Percentiles rank a stretch among this genome's conserved stretches.
These are phyloP conservation scores for Pinna nobilis DNA, from an alignment of 1,140 invertebrate genomes.

Conservation along the genomic window DNA sequence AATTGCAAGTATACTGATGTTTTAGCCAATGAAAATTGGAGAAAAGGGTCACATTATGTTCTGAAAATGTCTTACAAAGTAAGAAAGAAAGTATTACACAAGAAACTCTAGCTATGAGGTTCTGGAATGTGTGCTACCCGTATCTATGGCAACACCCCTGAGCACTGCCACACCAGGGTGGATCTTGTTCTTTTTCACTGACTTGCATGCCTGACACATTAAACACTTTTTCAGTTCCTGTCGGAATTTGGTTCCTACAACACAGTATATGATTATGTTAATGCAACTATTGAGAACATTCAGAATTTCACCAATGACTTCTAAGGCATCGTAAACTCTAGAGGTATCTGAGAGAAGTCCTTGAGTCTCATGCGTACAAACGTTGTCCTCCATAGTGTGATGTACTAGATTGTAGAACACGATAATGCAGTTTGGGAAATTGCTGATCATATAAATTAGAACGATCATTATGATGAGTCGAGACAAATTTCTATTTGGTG, in stretches of 20 bases:
- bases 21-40: too few species aligned
- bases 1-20: too few species aligned
- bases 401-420: conserved; percentile 42
- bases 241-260: conserved; percentile 52
- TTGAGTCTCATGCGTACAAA: conserved; percentile 38
- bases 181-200: neutral
- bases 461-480: conserved; percentile 50
- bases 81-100: too few species aligned
- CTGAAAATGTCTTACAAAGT: too few species aligned
- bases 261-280: conserved; percentile 52
- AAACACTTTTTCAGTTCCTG: conserved; percentile 40
- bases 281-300: conserved; percentile 56
- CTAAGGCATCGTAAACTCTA: conserved; percentile 26
- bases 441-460: conserved; percentile 48
- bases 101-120: too few species aligned
- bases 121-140: conserved; percentile 9
- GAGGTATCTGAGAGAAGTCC: conserved; percentile 12
- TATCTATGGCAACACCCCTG: neutral
- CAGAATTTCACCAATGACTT: conserved; percentile 42
- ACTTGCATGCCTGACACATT: conserved; percentile 22
- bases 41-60: too few species aligned
- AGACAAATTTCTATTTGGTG: conserved; percentile 51
- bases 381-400: conserved; percentile 17
- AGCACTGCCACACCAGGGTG: neutral
- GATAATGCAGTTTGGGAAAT: conserved; percentile 48